Conservation (phyloP, 2,113 vertebrate species). For the Coryphaenoides rupestris region DNA sequence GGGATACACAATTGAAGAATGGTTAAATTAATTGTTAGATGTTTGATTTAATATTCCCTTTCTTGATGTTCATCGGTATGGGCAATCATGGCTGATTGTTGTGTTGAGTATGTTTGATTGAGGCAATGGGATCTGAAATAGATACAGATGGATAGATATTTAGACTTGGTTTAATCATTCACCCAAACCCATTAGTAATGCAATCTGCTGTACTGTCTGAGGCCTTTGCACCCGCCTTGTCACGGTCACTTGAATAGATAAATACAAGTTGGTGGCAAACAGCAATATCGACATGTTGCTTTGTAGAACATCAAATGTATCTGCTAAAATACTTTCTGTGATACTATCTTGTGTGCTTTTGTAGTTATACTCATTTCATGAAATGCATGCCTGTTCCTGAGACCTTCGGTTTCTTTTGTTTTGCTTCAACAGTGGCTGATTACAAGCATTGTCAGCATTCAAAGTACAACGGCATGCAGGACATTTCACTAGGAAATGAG, state of each 20-base stretch:
- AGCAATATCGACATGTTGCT: conserved; percentile 34
- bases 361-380: too few species aligned
- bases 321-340: too few species aligned
- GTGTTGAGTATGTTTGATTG: conserved; percentile 12
- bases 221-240: conserved; percentile 68
- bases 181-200: conserved; percentile 52
- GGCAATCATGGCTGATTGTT: background rate
- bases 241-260: conserved; percentile 53
- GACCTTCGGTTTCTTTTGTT: too few species aligned
- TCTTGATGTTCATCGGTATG: background rate
- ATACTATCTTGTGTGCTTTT: too few species aligned
- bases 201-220: conserved; percentile 56
- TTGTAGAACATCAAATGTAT: background rate
- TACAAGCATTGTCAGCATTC: too few species aligned
- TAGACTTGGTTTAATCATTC: conserved; percentile 61
- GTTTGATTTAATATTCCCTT: background rate
- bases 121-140: conserved; percentile 20
- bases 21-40: background rate
- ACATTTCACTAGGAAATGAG: too few species aligned
- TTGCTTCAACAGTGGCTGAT: too few species aligned
- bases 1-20: background rate
- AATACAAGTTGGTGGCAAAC: conserved; percentile 15
- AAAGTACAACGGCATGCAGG: too few species aligned
- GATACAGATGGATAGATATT: conserved; percentile 27
- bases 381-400: too few species aligned